Percentiles rank a stretch among this genome's conserved stretches.
phyloP scores from a whole-genome alignment of 2,113 vertebrate species.

The Steatornis caripensis region DNA sequence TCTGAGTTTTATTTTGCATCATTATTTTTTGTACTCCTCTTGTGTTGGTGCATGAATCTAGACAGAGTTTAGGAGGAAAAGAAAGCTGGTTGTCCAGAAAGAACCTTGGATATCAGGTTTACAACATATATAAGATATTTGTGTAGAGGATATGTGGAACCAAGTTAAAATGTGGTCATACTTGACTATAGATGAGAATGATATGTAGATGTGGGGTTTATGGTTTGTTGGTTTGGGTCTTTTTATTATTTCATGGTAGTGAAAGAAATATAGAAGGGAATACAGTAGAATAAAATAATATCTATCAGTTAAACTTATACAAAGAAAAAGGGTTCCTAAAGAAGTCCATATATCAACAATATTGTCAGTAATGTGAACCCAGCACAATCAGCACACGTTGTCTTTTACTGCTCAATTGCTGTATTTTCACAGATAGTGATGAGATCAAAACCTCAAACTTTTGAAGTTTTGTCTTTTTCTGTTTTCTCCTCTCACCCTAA shows the following conservation, averaged over 20 bases:
- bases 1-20: background rate
- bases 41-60: background rate
- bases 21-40: background rate
- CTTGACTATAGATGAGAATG: background rate
- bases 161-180: background rate
- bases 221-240: too few species aligned
- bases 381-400: background rate
- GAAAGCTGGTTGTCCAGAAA: background rate
- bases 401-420: background rate
- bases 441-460: too few species aligned
- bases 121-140: background rate
- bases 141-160: background rate
- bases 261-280: background rate
- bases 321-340: background rate
- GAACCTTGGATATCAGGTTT: background rate
- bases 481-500: background rate
- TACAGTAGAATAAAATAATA: background rate
- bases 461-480: background rate
- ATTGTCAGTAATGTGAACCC: background rate
- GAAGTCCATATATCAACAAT: background rate
- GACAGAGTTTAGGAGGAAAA: background rate
- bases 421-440: background rate
- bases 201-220: fast-evolving
- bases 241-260: background rate
- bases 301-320: background rate